phyloP scores from a whole-genome alignment of 2,113 vertebrate genomes.

The Gavia stellata region DNA sequence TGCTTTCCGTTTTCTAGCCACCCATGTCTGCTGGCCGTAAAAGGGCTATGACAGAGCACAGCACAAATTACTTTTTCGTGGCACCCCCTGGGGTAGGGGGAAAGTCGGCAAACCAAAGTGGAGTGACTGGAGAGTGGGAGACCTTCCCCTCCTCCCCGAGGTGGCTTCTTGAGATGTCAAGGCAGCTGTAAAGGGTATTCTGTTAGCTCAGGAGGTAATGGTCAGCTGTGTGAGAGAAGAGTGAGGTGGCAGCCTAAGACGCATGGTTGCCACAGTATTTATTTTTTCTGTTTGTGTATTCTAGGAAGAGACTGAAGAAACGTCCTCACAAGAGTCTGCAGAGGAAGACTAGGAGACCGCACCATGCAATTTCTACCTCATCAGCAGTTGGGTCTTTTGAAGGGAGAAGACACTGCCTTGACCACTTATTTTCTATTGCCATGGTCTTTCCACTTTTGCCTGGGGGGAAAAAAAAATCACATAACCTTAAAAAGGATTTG shows the following conservation, averaged over 20 bases:
- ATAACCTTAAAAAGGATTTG: conserved; percentile 79
- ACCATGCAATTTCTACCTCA: conserved; percentile 90
- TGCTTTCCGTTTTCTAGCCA: background rate
- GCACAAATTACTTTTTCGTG: background rate
- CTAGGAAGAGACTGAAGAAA: conserved; percentile 87
- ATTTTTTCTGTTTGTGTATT: conserved; percentile 52
- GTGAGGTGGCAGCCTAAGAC: background rate
- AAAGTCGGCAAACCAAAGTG: background rate
- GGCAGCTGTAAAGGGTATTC: background rate
- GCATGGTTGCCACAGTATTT: background rate
- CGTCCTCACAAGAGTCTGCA: conserved; percentile 84
- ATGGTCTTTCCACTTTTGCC: conserved; percentile 78
- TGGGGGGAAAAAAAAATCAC: conserved; percentile 44
- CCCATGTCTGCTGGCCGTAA: background rate
- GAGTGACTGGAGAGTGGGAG: background rate
- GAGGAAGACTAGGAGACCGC: conserved; percentile 86
- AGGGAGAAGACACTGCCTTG: conserved; percentile 91
- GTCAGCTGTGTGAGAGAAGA: fast-evolving
- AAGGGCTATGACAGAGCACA: background rate
- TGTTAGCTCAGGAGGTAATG: background rate
- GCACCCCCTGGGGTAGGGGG: background rate
- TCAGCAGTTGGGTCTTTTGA: conserved; percentile 91
- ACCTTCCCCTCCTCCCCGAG: background rate
- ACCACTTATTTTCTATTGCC: conserved; percentile 87
- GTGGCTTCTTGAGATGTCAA: background rate